phyloP scores from a whole-genome alignment of 2,888 invertebrate genomes.

The Rutpela maculata region DNA sequence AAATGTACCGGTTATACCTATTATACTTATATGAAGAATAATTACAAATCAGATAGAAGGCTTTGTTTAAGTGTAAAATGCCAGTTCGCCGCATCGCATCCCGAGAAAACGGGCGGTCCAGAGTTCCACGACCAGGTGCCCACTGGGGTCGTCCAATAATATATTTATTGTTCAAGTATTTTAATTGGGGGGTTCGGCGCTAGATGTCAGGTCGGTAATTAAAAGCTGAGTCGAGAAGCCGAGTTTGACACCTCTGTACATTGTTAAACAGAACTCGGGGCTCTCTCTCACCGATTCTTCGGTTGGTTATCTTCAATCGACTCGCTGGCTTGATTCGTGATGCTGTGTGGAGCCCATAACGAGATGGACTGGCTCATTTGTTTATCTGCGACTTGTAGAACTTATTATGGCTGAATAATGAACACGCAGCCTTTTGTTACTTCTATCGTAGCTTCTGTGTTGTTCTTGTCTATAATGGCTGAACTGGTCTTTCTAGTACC shows the following conservation, averaged over 20 bases:
- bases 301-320: conserved; percentile 68
- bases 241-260: conserved; percentile 74
- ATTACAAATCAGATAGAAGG: conserved; percentile 47
- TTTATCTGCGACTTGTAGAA: conserved; percentile 71
- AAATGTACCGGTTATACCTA: conserved; percentile 37
- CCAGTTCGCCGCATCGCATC: conserved; percentile 47
- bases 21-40: conserved; percentile 47
- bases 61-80: conserved; percentile 44
- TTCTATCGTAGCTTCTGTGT: conserved; percentile 44
- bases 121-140: conserved; percentile 52
- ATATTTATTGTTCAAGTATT: conserved; percentile 72
- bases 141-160: conserved; percentile 63
- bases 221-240: conserved; percentile 73
- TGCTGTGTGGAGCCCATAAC: conserved; percentile 67
- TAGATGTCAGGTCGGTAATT: conserved; percentile 73
- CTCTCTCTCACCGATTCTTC: conserved; percentile 47
- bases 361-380: conserved; percentile 72
- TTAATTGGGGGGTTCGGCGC: conserved; percentile 73
- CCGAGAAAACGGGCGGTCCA: conserved; percentile 54
- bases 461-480: conserved; percentile 35
- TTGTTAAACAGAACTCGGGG: conserved; percentile 65
- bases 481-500: conserved; percentile 23
- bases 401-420: conserved; percentile 72
- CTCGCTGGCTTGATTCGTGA: conserved; percentile 69
- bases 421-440: conserved; percentile 69